Base-by-base conservation (phyloP, 2,113 vertebrate genomes). In the Phaethornis superciliosus region DNA sequence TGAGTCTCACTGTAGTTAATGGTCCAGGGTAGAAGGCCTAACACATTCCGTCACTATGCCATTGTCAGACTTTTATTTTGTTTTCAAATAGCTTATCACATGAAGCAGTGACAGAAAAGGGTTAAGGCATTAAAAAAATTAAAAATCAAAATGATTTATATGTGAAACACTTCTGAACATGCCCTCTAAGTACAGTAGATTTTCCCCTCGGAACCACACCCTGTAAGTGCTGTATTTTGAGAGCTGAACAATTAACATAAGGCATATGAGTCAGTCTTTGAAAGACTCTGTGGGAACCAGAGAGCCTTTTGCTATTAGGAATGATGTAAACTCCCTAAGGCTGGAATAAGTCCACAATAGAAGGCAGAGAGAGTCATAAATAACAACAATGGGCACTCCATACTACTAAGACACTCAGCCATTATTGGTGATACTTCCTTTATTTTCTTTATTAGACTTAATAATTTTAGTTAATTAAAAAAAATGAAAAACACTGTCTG, bases 281-380 rank as follows among this genome's bases (percentile, higher is more conserved):
- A 98, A 98, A 97, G 95, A 97, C 97, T 98, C 98, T 98, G 98
- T 99, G 98, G 98, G 98, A 99, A 99, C 98, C 88, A 95, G 97
- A 97, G 96, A 98, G 97, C 96, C 97, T 98, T 98, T 98, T 98
- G 98, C 98, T 98, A 95, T 97, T 97, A 97, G 96, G 95, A 98
- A 98, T 98, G 98, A 99, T 98, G 98, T 98, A 98, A 98, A 98
- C 97, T 98, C 98, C 97, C 97, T 97, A 97, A 96, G 97, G 98
- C 98, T 98, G 98, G 98, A 98, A 90, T 96, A 97, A 96, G 95
- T 97, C 98, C 98, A 98, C 96, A 97, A 98, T 97, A 97, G 97
- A 97, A 97, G 97, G 96, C 96, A 97, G 82, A 97, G 90, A 95
- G 94, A 97, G 95, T 97, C 96, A 97, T 97, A 98, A 98, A 98